Base-by-base conservation (phyloP, 2,888 invertebrate genomes). In the Alcis repandata region DNA sequence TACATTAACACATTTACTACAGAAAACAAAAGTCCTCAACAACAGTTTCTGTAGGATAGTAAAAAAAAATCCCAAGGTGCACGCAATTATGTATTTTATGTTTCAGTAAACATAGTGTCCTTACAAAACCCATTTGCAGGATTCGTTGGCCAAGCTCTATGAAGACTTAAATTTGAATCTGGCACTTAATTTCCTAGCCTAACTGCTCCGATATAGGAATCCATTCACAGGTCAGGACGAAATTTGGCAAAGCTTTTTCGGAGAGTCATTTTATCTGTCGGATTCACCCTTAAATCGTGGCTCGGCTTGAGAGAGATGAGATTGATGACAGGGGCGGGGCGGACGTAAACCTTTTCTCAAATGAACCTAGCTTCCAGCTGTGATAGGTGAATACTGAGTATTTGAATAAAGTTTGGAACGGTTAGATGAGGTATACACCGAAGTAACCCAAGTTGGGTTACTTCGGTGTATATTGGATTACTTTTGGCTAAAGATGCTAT, bases 321-420 rank as follows among this genome's bases (percentile, higher is more conserved):
- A 91, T 91, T 92, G 91, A 92, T 91, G 88, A 89, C 84, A 81
- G 85, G 89, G 89, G 87, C 77, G 86, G 85, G 74, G 74, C 79
- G 77, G 70, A 78, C 80, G 81, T 75, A 66, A 73, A 68, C 67
- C 67, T 74, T 71, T 63, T 71, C 69, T 66, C 67, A 70, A 66
- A 72, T 68, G 69, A 63, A 70, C 64, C 70, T 66, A 63, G 62
- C 46, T 68, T 59, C 33, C 51, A 58, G 51, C 33, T 57, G 38
- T 36, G 46, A 46, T 51, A 27, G 40, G 32, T 56, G 33, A 45
- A 17, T 57, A 19, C 19, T 38, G 20, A 51, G 33, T 10, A 22
- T 57, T 57, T 62, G 49, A 51, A 40, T 43, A 43, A 41, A 43
- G 19, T 43, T 19, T 4, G 43, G 3, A 43, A 20, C 20, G 19